Evolutionary conservation across 2,888 invertebrate species (phyloP), one percentile per base, ranked within the genome.

Genomic region (Ametastegia equiseti): DNA sequence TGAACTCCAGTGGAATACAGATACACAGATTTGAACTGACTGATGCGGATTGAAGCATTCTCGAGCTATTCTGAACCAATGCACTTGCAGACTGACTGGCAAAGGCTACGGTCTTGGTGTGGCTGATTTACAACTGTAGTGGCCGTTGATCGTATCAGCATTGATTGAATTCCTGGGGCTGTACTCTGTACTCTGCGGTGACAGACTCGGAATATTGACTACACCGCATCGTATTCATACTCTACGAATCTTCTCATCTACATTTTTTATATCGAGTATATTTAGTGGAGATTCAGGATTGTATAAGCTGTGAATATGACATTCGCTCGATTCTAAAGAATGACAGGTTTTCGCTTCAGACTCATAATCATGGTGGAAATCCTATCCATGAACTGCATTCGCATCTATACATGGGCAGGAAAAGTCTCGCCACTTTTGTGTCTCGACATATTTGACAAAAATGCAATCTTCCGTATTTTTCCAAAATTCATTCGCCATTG

Each of bases 131-230:
- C 75, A 75, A 54, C 75, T 75, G 36, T 27, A 54, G 50, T 75
- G 75, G 9, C 75, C n/a, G 27, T 36, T 75, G 75, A 75, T 75
- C 75, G 75, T 75, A 75, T 75, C 75, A 54, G 75, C 50, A 75
- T 54, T 45, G 75, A 75, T 54, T 33, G 54, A 75, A 75, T 75
- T 75, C 54, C 75, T 75, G 36, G 11, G 11, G 73, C 36, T 60
- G 30, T 30, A 30, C 11, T 42, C 5, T 67, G 23, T 15, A n/a
- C 39, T 4, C 19, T 39, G 67, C 39, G 39, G 39, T 19, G 36
- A 67, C 67, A 19, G 23, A 19, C 67, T 39, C 67, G 19, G 39
- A 67, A 36, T 67, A 67, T 36, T n/a, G 65, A 67, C 67, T 67
- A 23, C 1, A 39, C 13, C 67, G 19, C 39, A 19, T 5, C 19